Evolutionary conservation across 2,113 vertebrate species (phyloP), one percentile per base, ranked within the genome.

Genomic region (Megaceryle maxima): DNA sequence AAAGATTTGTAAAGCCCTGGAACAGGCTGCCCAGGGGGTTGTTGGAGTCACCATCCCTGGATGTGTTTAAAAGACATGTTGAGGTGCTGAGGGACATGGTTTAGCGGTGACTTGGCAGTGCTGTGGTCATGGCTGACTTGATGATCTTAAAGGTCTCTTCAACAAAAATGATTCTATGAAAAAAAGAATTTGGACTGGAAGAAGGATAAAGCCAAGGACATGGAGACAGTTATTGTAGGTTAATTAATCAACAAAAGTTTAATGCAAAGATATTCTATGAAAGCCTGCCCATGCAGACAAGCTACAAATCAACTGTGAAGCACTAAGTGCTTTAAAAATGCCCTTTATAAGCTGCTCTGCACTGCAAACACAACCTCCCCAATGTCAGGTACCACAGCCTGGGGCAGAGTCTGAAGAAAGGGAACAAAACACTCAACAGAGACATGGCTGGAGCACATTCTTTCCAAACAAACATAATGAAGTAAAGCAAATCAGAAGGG

Each of bases 221-320:
- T 2, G 4, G 35, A 94, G 33, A 85, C 5, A 60, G 56, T 53
- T 91, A 76, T 1, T 69, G 50, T 14, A 79, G 44, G 41, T 62
- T 62, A 92, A 88, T 79, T 91, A 76, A 67, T 86, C 44, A 87
- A 62, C 60, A 89, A 16, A 87, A 89, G 11, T 79, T 87, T 57
- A 82, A 83, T 26, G 28, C 35, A 68, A 69, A 83, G 91, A 37
- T 60, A 87, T 78, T 75, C 69, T 35, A 31, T 15, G 55, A 84
- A 94, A 84, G 73, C 26, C 57, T 87, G 43, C 35, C 74, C 0
- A 0, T 21, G 70, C 50, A 85, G 74, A 94, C 41, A 72, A 89
- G 53, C 67, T 57, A 64, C 78, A 96, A 90, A 93, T 89, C 69
- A 93, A 68, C 11, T 31, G 56, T n/a, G 79, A 92, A 88, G 66